Conservation (phyloP, 2,797 vertebrate species). For the Heterohyrax brucei region DNA sequence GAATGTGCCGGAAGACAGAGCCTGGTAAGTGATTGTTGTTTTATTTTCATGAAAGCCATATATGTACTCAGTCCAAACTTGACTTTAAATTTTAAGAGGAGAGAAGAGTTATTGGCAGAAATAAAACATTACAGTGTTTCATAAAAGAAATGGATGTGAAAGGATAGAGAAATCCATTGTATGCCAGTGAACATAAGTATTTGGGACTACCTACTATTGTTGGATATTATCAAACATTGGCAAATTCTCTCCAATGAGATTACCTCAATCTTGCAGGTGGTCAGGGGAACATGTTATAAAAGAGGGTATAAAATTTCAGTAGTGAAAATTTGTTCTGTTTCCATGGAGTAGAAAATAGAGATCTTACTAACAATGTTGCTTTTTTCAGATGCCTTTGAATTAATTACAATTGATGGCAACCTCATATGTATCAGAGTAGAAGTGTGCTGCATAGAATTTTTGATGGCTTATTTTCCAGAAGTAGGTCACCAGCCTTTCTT, state of each 20-base stretch:
- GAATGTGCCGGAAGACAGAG: constrained; percentile 91
- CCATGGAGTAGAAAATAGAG: not conserved
- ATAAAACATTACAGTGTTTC: not conserved
- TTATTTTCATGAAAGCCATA: not conserved
- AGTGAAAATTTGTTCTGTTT: not conserved
- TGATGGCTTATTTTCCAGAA: not conserved
- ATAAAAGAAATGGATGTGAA: not conserved
- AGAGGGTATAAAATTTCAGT: not conserved
- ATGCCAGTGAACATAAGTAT: not conserved
- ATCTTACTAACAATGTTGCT: not conserved
- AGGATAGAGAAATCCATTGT: not conserved
- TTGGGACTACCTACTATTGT: not conserved
- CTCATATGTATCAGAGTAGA: not conserved
- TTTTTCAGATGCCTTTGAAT: not conserved
- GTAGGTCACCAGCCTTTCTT: not conserved
- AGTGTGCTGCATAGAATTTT: not conserved
- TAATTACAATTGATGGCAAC: not conserved
- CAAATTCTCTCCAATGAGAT: not conserved
- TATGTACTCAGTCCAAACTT: constrained; percentile 1
- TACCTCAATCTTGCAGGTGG: not conserved
- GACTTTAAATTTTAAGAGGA: not conserved
- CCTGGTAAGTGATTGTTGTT: constrained; percentile 88
- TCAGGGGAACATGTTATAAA: not conserved
- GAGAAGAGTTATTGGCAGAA: not conserved
- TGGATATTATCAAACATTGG: not conserved